phyloP scores from a whole-genome alignment of 2,113 vertebrate genomes.

The Anolis sagrei region DNA sequence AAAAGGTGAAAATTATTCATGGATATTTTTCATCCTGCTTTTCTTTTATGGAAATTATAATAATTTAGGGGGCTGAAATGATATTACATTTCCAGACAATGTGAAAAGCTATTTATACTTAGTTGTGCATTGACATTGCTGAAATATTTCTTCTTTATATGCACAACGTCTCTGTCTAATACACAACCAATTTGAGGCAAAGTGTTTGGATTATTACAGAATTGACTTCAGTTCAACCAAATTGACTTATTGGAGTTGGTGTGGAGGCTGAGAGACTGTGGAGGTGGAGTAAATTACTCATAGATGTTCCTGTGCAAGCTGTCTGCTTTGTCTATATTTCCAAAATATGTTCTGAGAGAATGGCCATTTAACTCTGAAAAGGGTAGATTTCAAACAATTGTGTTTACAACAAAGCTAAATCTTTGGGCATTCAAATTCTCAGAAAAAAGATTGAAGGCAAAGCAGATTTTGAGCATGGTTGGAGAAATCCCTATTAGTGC shows the following conservation, averaged over 20 bases:
- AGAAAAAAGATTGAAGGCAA: background rate
- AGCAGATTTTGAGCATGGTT: background rate
- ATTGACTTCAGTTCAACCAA: constrained; percentile 9
- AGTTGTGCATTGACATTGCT: constrained; percentile 28
- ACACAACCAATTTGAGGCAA: constrained; percentile 15
- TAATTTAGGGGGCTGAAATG: constrained; percentile 34
- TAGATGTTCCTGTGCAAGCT: constrained; percentile 4
- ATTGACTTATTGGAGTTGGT: constrained; percentile 19
- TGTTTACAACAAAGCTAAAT: background rate
- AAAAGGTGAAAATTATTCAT: constrained; percentile 50
- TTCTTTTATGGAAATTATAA: constrained; percentile 63
- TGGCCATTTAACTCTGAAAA: background rate
- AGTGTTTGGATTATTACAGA: constrained; percentile 7
- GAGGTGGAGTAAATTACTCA: constrained; percentile 1
- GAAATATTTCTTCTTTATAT: constrained; percentile 18
- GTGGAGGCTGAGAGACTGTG: constrained; percentile 17
- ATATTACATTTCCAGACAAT: constrained; percentile 63
- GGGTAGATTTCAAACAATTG: background rate
- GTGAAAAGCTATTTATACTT: constrained; percentile 68
- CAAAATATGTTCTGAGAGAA: constrained; percentile 1
- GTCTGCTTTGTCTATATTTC: background rate
- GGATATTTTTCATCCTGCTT: constrained; percentile 60
- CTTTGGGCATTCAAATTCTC: background rate
- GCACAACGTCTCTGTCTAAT: constrained; percentile 4
- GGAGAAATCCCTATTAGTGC: too few relatives aligned